Conservation (phyloP, 2,113 vertebrate genomes). For the Nesogale talazaci region DNA sequence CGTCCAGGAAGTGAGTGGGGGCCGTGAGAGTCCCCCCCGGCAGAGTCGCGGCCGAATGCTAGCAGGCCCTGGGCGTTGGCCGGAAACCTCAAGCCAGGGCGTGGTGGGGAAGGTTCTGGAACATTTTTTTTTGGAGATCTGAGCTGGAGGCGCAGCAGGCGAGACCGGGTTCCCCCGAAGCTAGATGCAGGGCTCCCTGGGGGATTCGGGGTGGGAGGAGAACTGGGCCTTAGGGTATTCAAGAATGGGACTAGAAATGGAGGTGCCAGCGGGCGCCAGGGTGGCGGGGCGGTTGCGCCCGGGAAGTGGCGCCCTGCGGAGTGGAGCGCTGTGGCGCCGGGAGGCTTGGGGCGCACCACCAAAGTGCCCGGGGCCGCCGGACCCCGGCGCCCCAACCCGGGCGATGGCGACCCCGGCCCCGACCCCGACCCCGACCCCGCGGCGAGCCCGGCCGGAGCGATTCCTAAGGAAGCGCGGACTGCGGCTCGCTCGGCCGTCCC, state of each 20-base stretch:
- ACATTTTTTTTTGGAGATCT: not conserved
- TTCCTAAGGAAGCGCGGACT: conserved; percentile 89
- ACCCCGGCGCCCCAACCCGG: conserved; percentile 49
- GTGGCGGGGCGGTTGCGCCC: not conserved
- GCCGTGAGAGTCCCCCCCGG: accelerated
- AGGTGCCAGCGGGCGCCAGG: accelerated
- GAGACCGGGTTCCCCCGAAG: no score
- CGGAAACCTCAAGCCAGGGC: not conserved
- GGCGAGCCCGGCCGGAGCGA: conserved; percentile 83
- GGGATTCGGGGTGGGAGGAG: not conserved
- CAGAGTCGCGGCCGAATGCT: not conserved
- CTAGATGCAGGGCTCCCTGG: not conserved
- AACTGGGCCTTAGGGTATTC: not conserved
- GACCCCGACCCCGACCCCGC: conserved; percentile 83
- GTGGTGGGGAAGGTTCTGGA: conserved; percentile 16
- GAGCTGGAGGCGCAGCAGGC: not conserved
- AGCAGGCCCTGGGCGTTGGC: not conserved
- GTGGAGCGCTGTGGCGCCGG: not conserved
- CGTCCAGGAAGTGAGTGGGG: not conserved
- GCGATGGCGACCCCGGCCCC: conserved; percentile 79
- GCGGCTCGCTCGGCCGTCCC: conserved; percentile 83
- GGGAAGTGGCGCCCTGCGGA: not conserved
- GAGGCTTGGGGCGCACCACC: conserved; percentile 21
- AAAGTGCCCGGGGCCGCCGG: not conserved
- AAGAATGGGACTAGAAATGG: not conserved